A percentile compares a stretch with the other conserved stretches of the same genome.
phyloP scores from a whole-genome alignment of 2,797 vertebrate species.

The Manis pentadactyla region DNA sequence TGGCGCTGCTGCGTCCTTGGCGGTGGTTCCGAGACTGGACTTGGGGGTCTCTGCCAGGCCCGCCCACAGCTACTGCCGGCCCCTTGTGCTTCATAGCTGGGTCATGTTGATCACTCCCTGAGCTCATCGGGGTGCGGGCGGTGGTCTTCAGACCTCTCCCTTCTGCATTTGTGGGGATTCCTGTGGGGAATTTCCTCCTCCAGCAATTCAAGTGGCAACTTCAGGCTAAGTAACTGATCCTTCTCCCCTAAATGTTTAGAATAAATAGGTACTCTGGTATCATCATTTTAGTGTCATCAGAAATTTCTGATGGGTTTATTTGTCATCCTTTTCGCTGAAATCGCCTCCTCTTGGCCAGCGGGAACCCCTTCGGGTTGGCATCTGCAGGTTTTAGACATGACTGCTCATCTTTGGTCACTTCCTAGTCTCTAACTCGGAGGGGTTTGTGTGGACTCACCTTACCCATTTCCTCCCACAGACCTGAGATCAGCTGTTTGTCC shows the following conservation, averaged over 20 bases:
- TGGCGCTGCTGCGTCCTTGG: neutral
- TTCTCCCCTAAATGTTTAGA: too few relatives aligned
- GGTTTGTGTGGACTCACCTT: accelerated
- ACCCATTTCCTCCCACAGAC: neutral
- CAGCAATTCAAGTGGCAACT: too few relatives aligned
- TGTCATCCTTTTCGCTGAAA: neutral
- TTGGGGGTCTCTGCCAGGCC: neutral
- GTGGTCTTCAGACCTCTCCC: accelerated
- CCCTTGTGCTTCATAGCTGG: neutral
- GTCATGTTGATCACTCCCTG: too few relatives aligned
- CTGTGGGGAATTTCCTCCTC: neutral
- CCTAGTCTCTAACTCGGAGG: too few relatives aligned
- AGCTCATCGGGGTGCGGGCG: neutral
- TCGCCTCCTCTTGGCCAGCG: neutral
- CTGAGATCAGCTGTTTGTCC: neutral
- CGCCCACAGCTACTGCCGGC: accelerated
- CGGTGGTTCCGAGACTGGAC: neutral
- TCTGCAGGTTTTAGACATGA: neutral
- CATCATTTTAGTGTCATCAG: accelerated
- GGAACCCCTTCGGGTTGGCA: neutral
- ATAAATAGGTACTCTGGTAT: accelerated
- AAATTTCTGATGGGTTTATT: neutral
- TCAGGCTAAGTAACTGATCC: accelerated
- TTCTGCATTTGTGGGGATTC: too few relatives aligned
- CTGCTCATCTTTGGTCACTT: accelerated